Conservation (phyloP, 2,888 invertebrate genomes). For the Cephus rjabovi region DNA sequence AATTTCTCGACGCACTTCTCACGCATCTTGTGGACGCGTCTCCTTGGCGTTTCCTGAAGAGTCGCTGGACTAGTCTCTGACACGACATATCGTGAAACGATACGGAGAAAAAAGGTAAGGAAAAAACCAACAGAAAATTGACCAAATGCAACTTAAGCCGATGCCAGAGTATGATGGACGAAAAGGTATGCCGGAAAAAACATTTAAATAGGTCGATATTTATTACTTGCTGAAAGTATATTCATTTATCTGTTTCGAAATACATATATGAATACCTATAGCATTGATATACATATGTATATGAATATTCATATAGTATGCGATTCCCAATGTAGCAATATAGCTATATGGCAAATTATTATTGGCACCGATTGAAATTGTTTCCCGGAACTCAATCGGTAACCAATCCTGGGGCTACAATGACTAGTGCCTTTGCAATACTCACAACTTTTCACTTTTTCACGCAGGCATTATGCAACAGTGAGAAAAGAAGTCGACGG, state of each 20-base stretch:
- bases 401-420: background rate
- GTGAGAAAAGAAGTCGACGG: background rate
- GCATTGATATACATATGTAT: no score
- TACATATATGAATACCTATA: background rate
- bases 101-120: background rate
- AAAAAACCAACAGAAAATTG: background rate
- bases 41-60: background rate
- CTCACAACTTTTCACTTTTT: background rate
- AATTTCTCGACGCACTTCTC: conserved; percentile 38
- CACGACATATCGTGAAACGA: background rate
- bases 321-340: background rate
- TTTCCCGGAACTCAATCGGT: background rate
- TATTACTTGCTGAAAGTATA: background rate
- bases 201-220: background rate
- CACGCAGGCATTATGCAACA: background rate
- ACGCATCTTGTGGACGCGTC: background rate
- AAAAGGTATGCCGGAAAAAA: background rate
- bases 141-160: background rate
- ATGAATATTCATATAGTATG: background rate
- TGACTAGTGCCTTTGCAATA: background rate
- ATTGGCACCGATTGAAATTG: background rate
- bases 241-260: background rate
- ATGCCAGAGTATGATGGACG: no score
- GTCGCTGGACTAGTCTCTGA: background rate
- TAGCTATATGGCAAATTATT: background rate